Conservation (phyloP, 2,797 vertebrate species). For the Emydoidea blandingii region DNA sequence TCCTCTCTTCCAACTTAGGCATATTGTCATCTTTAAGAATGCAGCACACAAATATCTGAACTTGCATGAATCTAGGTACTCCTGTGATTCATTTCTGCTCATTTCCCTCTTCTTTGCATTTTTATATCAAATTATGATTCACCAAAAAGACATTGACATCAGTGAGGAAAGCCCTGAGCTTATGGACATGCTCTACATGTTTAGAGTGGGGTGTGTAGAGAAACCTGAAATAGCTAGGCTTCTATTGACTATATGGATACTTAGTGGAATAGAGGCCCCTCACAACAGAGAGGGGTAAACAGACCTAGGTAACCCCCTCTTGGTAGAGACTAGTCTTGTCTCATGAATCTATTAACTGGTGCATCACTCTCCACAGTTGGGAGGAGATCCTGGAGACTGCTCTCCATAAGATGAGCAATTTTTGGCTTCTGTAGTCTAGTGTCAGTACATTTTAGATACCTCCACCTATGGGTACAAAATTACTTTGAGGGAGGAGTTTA, state of each 20-base stretch:
- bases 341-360: not conserved
- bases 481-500: rapidly evolving
- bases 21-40: not conserved
- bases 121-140: not conserved
- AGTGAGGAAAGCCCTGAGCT: rapidly evolving
- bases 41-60: not conserved
- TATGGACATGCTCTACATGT: not conserved
- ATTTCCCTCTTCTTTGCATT: rapidly evolving
- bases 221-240: not conserved
- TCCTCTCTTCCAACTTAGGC: not conserved
- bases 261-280: rapidly evolving
- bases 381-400: rapidly evolving
- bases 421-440: not conserved
- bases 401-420: rapidly evolving
- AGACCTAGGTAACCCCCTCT: not conserved
- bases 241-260: rapidly evolving
- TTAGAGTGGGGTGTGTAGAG: rapidly evolving
- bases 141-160: rapidly evolving
- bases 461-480: rapidly evolving
- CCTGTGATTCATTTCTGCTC: rapidly evolving
- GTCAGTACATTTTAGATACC: rapidly evolving
- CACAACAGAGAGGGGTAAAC: rapidly evolving
- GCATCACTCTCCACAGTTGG: not conserved
- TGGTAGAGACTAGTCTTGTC: not conserved
- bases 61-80: not conserved